Conservation (phyloP, 2,797 vertebrate genomes). For the Malurus splendens region DNA sequence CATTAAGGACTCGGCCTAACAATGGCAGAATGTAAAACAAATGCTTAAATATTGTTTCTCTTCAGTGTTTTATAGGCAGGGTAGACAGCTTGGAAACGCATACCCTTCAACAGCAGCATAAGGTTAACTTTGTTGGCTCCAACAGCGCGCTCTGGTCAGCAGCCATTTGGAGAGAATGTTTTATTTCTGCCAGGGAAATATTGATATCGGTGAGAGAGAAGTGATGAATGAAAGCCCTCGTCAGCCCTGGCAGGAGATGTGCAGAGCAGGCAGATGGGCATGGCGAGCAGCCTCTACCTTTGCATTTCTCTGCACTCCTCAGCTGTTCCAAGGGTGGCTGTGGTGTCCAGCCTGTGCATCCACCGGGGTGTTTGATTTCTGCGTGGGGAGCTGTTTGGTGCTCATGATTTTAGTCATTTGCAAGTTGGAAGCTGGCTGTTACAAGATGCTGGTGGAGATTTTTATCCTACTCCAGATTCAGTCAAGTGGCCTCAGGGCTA, state of each 20-base stretch:
- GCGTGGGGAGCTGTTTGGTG: accelerated
- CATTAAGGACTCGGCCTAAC: background rate
- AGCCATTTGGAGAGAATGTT: background rate
- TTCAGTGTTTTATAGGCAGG: background rate
- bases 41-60: background rate
- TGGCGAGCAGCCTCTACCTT: background rate
- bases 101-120: background rate
- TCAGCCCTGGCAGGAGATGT: background rate
- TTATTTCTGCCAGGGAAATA: background rate
- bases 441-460: background rate
- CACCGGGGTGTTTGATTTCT: background rate
- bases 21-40: background rate
- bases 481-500: background rate
- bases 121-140: background rate
- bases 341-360: background rate
- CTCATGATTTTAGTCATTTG: accelerated
- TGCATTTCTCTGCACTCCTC: background rate
- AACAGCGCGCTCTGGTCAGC: accelerated
- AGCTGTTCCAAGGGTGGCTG: background rate
- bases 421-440: background rate
- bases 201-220: background rate
- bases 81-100: background rate
- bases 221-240: background rate
- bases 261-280: background rate
- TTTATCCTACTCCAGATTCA: background rate